Evolutionary conservation across 2,797 vertebrate genomes (phyloP).

Genomic region (Gastrophryne carolinensis): DNA sequence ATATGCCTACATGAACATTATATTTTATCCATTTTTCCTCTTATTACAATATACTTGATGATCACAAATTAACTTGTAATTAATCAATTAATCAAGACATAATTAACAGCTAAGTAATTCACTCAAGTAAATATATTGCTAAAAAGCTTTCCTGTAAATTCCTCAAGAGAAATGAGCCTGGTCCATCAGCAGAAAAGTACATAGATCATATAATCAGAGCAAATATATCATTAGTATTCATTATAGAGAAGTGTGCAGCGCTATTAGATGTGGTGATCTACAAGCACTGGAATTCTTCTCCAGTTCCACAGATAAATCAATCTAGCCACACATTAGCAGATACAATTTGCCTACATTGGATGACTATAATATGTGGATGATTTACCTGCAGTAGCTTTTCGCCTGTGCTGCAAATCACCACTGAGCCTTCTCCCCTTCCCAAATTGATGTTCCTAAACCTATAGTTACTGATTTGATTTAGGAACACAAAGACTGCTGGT

Average conservation of each 20-base stretch:
- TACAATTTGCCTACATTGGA: neutral
- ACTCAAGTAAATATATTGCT: constrained; percentile 42
- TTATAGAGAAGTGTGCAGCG: constrained; percentile 5
- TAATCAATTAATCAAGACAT: constrained; percentile 34
- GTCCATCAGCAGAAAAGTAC: constrained; percentile 40
- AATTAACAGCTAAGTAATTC: constrained; percentile 38
- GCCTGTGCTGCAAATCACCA: no score
- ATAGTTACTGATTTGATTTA: no score
- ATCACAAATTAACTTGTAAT: constrained; percentile 38
- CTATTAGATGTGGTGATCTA: neutral
- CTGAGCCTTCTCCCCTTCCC: no score
- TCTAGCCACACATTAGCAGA: neutral
- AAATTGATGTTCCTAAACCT: no score
- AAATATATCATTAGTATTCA: constrained; percentile 44
- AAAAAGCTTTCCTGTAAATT: constrained; percentile 23
- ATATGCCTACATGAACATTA: no score
- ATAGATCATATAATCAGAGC: constrained; percentile 47
- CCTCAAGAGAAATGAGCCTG: constrained; percentile 35
- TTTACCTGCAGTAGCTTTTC: no score
- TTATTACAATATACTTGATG: constrained; percentile 1
- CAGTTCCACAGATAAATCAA: neutral
- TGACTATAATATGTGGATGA: neutral
- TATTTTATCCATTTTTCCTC: neutral
- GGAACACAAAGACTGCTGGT: no score
- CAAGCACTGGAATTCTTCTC: neutral